These are phyloP conservation scores for Silurus meridionalis DNA, from an alignment of 2,113 vertebrate species.

Conservation along the genomic window DNA sequence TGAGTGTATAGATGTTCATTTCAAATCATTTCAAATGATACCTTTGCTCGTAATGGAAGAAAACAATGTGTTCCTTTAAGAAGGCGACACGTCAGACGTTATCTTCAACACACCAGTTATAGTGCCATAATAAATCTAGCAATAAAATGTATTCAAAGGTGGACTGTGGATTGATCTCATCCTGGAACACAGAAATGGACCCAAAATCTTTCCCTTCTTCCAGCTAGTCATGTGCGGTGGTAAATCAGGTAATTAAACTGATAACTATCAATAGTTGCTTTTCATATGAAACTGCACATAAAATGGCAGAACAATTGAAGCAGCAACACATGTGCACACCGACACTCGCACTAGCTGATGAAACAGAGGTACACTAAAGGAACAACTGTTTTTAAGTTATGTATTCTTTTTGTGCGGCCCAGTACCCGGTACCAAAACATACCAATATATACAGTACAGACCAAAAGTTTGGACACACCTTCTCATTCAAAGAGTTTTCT, in stretches of 20 bases:
- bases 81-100: background rate
- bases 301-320: background rate
- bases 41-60: background rate
- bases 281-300: slow-evolving; percentile 30
- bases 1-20: background rate
- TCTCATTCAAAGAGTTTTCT: too few species aligned
- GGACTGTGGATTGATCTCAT: slow-evolving; percentile 6
- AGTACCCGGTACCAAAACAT: too few species aligned
- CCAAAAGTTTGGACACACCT: too few species aligned
- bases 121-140: background rate
- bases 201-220: background rate
- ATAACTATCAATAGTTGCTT: slow-evolving; percentile 21
- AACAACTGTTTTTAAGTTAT: too few species aligned
- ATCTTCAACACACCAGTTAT: background rate
- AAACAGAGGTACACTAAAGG: too few species aligned
- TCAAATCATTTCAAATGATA: background rate
- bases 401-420: too few species aligned
- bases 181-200: background rate
- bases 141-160: slow-evolving; percentile 26
- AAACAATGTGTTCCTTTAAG: slow-evolving; percentile 8
- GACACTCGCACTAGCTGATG: background rate
- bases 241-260: slow-evolving; percentile 28
- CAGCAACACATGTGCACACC: background rate
- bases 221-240: background rate
- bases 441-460: too few species aligned